Evolutionary conservation across 2,113 vertebrate genomes (phyloP), one percentile per base, ranked within the genome.

Genomic region (Pteropus alecto): DNA sequence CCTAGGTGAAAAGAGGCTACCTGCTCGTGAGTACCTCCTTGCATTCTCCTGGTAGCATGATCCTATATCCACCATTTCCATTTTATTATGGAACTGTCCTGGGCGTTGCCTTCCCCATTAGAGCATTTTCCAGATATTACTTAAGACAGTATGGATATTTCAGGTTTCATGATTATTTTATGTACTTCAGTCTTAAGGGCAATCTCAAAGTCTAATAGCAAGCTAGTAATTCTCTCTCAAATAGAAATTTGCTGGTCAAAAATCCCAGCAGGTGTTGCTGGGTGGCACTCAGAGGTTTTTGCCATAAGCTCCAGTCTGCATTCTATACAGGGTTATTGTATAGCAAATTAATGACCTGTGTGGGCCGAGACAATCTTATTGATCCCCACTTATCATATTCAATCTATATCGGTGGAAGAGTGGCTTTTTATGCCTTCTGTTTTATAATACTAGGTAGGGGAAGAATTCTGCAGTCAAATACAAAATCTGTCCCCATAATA

Each of bases 31-130:
- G 93, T 88, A 96, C 93, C 68, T 92, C 68, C 88, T 83, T 96
- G 74, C 60, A 86, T 96, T 96, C 81, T 93, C 85, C 74, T 94
- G 73, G 85, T 96, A 94, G 95, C 93, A 96, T 94, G 76, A 96
- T 94, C 70, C 76, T 92, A 22, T 94, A 43, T 91, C 41, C 67
- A 91, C 51, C 83, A 87, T 94, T 96, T 87, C 76, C 76, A 96
- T 96, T 91, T 94, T 87, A 94, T 92, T 87, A 94, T 87, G 81
- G 83, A 91, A 83, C 14, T 70, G 51, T 77, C 88, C 68, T 94
- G 70, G 76, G 35, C 68, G 77, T 83, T 83, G 51, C 88, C 77
- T 70, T 92, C 54, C 65, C 63, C 70, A 46, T 81, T 94, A 91
- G 82, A 87, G n/a, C 28, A 82, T 77, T 83, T 58, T 38, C 82